Conservation (phyloP, 1,140 invertebrate genomes). For the Bombus balteatus region DNA sequence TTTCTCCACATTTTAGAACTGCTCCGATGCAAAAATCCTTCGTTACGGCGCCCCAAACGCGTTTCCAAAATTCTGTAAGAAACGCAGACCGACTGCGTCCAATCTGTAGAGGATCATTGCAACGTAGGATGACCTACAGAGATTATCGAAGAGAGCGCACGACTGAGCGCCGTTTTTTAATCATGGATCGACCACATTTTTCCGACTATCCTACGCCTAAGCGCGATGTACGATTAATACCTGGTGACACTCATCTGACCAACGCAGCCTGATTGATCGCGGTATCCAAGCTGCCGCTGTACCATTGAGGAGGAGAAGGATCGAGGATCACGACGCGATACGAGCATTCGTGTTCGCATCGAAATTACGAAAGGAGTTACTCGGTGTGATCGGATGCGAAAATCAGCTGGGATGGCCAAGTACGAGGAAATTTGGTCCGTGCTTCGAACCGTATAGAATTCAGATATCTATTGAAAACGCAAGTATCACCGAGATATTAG, state of each 20-base stretch:
- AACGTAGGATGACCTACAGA: too few species aligned
- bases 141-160: too few species aligned
- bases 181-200: neutral
- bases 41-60: too few species aligned
- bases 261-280: neutral
- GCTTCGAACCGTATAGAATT: conserved; percentile 1
- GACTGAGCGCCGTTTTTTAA: neutral
- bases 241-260: neutral
- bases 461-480: conserved; percentile 29
- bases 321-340: neutral
- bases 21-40: too few species aligned
- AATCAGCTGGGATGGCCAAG: neutral
- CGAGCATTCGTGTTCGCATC: neutral
- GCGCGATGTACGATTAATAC: neutral
- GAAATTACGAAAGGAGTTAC: neutral
- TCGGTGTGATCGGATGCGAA: neutral
- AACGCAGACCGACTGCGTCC: neutral
- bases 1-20: neutral
- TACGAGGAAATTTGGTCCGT: neutral
- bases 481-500: neutral
- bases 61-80: neutral
- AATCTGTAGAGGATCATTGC: too few species aligned
- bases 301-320: neutral
- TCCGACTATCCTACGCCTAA: too few species aligned
- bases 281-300: neutral